Percentiles rank a stretch among this genome's conserved stretches.
Evolutionary conservation across 2,113 vertebrate genomes (phyloP).

Genomic region (Cavia porcellus): DNA sequence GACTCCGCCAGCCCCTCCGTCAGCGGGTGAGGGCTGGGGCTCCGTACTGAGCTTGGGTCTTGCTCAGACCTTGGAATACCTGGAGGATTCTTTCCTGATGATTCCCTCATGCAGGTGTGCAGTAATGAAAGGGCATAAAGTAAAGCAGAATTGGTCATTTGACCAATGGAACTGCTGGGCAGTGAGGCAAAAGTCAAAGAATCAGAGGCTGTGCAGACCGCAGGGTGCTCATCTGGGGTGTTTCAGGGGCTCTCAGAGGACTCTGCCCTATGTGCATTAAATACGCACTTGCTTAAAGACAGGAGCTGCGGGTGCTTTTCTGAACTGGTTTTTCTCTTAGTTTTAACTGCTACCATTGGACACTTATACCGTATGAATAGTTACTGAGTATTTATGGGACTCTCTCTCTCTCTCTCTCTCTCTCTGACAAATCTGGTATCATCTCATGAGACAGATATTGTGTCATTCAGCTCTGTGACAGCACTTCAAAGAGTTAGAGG

Average conservation of each 20-base stretch:
- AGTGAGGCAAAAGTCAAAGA: neutral
- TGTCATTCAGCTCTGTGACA: neutral
- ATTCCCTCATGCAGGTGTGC: neutral
- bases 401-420: neutral
- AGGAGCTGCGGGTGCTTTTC: neutral
- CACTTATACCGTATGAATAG: neutral
- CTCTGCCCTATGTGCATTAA: neutral
- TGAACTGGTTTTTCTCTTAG: neutral
- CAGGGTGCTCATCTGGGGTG: neutral
- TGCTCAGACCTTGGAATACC: neutral
- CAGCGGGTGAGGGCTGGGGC: neutral
- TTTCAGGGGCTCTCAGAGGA: conserved; percentile 1
- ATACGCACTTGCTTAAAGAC: conserved; percentile 20
- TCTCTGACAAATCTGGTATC: neutral
- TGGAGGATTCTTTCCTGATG: neutral
- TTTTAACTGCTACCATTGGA: neutral
- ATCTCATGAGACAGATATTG: neutral
- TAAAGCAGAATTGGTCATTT: neutral
- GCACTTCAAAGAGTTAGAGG: neutral
- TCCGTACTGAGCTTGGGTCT: neutral
- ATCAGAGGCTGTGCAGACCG: neutral
- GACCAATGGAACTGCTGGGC: neutral
- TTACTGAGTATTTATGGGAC: neutral
- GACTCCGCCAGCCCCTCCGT: neutral
- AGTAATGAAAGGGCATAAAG: neutral